Evolutionary conservation across 2,113 vertebrate species (phyloP).

Genomic region (Himantopus leucocephalus): DNA sequence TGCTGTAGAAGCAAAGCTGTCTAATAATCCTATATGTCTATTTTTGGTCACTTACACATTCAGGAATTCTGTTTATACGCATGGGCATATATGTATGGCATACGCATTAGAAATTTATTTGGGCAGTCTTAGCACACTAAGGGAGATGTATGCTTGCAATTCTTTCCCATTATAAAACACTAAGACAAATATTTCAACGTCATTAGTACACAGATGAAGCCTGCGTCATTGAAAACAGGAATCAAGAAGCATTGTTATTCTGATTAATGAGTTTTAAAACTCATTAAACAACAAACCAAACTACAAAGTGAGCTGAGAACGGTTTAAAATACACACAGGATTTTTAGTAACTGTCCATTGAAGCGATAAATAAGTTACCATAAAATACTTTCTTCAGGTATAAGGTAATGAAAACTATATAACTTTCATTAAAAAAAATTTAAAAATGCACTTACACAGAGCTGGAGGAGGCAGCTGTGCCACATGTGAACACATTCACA

Average conservation of each 20-base stretch:
- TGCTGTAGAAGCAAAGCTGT: slow-evolving; percentile 29
- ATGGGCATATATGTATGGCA: background rate
- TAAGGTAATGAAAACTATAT: background rate
- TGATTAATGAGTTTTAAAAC: background rate
- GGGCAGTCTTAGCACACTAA: background rate
- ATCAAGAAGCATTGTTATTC: background rate
- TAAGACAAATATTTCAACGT: slow-evolving; percentile 22
- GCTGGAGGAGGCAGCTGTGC: background rate
- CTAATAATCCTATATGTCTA: background rate
- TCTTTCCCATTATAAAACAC: background rate
- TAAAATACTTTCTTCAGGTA: background rate
- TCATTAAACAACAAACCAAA: slow-evolving; percentile 5
- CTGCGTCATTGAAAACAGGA: background rate
- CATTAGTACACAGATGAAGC: background rate
- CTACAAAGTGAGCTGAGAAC: background rate
- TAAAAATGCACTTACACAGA: background rate
- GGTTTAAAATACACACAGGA: background rate
- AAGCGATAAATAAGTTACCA: background rate
- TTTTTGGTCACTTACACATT: background rate
- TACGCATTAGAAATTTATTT: background rate
- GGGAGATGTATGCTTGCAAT: background rate
- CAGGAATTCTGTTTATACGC: background rate
- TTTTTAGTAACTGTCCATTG: background rate
- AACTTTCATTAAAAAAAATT: background rate
- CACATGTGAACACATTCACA: background rate